A percentile compares a stretch with the other conserved stretches of the same genome.
Evolutionary conservation across 2,797 vertebrate species (phyloP).

Genomic region (Eurystomus glaucurus): DNA sequence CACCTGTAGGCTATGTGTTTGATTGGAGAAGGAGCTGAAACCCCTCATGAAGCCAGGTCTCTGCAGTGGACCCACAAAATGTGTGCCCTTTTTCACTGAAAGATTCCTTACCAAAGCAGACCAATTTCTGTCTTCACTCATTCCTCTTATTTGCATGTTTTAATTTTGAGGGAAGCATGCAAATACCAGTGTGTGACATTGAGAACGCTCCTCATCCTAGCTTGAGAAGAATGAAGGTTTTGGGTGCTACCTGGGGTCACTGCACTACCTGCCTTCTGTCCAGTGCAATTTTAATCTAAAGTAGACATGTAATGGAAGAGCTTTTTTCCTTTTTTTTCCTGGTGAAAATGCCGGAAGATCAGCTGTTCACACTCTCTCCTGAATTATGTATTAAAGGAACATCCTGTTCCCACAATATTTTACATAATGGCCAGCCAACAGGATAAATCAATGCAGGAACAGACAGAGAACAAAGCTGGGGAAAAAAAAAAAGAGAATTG

Average conservation of each 20-base stretch:
- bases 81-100: not conserved
- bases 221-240: not conserved
- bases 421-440: conserved; percentile 3
- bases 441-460: conserved; percentile 45
- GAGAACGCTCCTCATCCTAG: not conserved
- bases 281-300: not conserved
- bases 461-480: not conserved
- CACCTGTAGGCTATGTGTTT: not conserved
- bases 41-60: not conserved
- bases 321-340: not conserved
- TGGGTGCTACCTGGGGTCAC: not conserved
- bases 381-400: conserved; percentile 52
- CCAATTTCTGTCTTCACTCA: not conserved
- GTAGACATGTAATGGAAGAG: not conserved
- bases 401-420: conserved; percentile 58
- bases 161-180: not conserved
- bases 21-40: not conserved
- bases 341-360: conserved; percentile 40
- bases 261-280: not conserved
- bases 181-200: not conserved
- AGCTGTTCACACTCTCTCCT: conserved; percentile 22
- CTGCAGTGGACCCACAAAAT: not conserved
- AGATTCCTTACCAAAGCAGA: not conserved
- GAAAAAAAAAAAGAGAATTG: not conserved
- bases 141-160: not conserved